phyloP scores from a whole-genome alignment of 2,113 vertebrate species.

The Plecotus auritus region DNA sequence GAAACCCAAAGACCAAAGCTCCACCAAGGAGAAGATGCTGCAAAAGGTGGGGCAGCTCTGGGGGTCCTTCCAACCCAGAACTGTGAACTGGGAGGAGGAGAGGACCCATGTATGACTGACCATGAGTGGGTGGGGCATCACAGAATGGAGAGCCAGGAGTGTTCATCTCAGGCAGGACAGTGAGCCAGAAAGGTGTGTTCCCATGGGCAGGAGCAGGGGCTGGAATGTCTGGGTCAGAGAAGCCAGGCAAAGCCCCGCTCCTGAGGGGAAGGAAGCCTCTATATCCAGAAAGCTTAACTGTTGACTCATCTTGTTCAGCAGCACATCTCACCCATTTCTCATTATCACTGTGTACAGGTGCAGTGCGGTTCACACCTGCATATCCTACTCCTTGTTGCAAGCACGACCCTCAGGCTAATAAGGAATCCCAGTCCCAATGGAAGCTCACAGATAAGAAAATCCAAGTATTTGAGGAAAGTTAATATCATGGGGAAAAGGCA shows the following conservation, averaged over 20 bases:
- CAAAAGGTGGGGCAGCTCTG: background rate
- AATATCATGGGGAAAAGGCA: background rate
- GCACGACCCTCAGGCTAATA: background rate
- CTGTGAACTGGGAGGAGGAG: background rate
- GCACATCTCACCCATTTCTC: background rate
- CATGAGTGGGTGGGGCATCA: too few relatives aligned
- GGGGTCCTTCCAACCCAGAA: background rate
- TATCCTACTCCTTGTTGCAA: background rate
- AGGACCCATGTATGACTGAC: background rate
- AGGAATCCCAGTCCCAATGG: background rate
- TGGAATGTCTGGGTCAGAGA: background rate
- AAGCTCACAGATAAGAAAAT: background rate
- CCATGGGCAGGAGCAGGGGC: background rate
- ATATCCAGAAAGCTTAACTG: background rate
- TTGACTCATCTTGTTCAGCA: background rate
- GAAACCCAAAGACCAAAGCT: background rate
- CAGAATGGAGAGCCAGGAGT: background rate
- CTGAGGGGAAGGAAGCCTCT: background rate
- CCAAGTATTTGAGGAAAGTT: background rate
- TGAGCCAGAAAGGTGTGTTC: background rate
- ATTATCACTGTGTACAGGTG: background rate
- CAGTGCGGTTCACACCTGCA: background rate
- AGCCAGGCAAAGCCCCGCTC: background rate
- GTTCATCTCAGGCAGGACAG: background rate
- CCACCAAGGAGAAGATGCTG: background rate